Percentiles rank a stretch among this genome's conserved stretches.
Conservation (phyloP, 2,888 invertebrate species). For the Patella ulyssiponensis region DNA sequence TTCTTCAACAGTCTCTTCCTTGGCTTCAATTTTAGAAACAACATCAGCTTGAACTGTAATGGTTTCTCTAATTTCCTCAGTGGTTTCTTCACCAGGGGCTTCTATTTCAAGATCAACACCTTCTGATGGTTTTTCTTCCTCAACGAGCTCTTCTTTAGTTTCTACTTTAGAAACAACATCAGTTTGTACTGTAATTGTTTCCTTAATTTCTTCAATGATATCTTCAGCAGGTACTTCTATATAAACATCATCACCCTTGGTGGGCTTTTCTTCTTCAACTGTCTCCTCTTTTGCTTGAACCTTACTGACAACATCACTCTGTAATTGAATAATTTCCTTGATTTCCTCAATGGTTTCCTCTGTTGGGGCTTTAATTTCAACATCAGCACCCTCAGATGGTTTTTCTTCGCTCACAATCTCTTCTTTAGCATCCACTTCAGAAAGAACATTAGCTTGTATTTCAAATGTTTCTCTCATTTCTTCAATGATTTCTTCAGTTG, state of each 20-base stretch:
- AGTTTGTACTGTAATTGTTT: slow-evolving; percentile 36
- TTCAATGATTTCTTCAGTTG: slow-evolving; percentile 23
- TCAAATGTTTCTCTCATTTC: slow-evolving; percentile 29
- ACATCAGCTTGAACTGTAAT: slow-evolving; percentile 33
- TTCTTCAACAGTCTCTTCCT: slow-evolving; percentile 30
- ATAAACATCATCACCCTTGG: slow-evolving; percentile 36
- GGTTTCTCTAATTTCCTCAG: slow-evolving; percentile 34
- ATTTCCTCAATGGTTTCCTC: slow-evolving; percentile 36
- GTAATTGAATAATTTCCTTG: slow-evolving; percentile 21
- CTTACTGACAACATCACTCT: slow-evolving; percentile 31
- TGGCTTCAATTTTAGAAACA: slow-evolving; percentile 34
- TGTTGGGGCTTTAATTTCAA: slow-evolving; percentile 38
- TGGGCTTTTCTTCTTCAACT: slow-evolving; percentile 35
- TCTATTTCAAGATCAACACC: slow-evolving; percentile 37
- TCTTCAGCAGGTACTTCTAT: slow-evolving; percentile 38
- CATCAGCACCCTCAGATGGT: slow-evolving; percentile 27
- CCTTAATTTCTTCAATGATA: slow-evolving; percentile 30
- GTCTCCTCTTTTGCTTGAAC: slow-evolving; percentile 40
- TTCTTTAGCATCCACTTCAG: slow-evolving; percentile 20
- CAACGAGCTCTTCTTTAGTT: slow-evolving; percentile 18
- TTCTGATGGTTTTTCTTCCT: slow-evolving; percentile 14
- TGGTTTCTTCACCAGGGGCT: slow-evolving; percentile 35
- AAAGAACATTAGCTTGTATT: slow-evolving; percentile 26
- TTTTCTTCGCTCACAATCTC: slow-evolving; percentile 16
- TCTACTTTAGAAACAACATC: slow-evolving; percentile 45